Conservation (phyloP, 2,113 vertebrate genomes). For the Corythornis madagascariensis region DNA sequence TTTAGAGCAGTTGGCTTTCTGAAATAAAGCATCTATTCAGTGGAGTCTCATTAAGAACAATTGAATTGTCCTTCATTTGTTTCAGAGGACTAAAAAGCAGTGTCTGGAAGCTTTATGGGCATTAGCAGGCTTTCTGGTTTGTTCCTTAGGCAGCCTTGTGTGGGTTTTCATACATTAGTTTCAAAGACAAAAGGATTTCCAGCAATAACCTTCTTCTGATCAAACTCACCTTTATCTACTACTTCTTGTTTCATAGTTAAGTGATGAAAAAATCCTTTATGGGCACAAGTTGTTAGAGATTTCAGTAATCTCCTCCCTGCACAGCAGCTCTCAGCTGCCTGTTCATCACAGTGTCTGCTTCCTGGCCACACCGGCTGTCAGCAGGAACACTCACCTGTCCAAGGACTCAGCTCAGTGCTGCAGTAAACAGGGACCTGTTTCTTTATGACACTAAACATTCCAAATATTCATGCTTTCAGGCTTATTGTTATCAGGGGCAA, state of each 20-base stretch:
- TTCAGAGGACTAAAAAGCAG: slow-evolving; percentile 9
- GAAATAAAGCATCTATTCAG: slow-evolving; percentile 26
- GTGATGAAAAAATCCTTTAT: not conserved
- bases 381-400: not conserved
- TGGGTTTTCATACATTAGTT: not conserved
- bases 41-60: slow-evolving; percentile 35
- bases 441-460: not conserved
- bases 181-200: slow-evolving; percentile 28
- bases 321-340: not conserved
- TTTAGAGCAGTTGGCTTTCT: slow-evolving; percentile 7
- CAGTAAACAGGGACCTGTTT: not conserved
- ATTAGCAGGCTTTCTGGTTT: slow-evolving; percentile 17
- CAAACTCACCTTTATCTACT: not conserved
- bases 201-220: slow-evolving; percentile 11
- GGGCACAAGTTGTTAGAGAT: not conserved
- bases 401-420: not conserved
- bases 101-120: slow-evolving; percentile 31
- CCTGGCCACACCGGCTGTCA: not conserved
- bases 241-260: not conserved
- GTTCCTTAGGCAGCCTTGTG: not conserved
- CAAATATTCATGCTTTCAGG: not conserved
- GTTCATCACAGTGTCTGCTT: not conserved
- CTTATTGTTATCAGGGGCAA: slow-evolving; percentile 3
- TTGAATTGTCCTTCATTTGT: slow-evolving; percentile 40
- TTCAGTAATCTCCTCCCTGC: not conserved